phyloP scores from a whole-genome alignment of 2,888 invertebrate genomes.

The Ellobium chinense region DNA sequence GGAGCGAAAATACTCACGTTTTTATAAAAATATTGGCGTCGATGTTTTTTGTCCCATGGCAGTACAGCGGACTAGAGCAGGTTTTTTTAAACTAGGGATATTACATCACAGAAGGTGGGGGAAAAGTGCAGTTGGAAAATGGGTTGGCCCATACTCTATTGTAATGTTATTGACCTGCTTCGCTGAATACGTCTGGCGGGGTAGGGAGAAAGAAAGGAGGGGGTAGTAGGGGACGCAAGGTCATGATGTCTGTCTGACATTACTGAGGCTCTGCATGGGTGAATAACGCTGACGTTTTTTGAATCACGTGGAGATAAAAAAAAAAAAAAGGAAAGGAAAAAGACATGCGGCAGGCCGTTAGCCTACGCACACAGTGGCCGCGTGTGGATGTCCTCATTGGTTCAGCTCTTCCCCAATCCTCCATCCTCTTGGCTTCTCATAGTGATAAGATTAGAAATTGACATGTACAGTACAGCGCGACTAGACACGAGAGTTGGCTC shows the following conservation, averaged over 20 bases:
- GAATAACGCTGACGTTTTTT: neutral
- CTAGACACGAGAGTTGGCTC: no score
- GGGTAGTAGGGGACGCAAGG: slow-evolving; percentile 30
- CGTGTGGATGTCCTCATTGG: no score
- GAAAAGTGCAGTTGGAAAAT: slow-evolving; percentile 27
- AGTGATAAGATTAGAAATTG: no score
- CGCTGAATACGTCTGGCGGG: slow-evolving; percentile 43
- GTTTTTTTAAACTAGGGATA: neutral
- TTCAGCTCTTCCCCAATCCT: no score
- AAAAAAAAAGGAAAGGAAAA: neutral
- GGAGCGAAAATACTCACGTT: neutral
- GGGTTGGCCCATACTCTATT: slow-evolving; percentile 43
- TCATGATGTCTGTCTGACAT: slow-evolving; percentile 46
- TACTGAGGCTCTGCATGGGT: slow-evolving; percentile 40
- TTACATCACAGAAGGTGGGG: neutral
- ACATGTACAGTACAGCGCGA: no score
- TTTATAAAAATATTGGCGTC: neutral
- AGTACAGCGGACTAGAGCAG: neutral
- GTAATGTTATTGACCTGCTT: slow-evolving; percentile 50
- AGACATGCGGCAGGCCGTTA: no score
- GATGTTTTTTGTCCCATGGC: neutral
- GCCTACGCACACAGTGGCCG: no score
- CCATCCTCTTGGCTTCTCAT: no score
- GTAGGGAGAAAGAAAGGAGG: slow-evolving; percentile 7
- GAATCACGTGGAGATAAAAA: neutral